phyloP scores from a whole-genome alignment of 2,797 vertebrate species.

The Enteromius paludinosus region DNA sequence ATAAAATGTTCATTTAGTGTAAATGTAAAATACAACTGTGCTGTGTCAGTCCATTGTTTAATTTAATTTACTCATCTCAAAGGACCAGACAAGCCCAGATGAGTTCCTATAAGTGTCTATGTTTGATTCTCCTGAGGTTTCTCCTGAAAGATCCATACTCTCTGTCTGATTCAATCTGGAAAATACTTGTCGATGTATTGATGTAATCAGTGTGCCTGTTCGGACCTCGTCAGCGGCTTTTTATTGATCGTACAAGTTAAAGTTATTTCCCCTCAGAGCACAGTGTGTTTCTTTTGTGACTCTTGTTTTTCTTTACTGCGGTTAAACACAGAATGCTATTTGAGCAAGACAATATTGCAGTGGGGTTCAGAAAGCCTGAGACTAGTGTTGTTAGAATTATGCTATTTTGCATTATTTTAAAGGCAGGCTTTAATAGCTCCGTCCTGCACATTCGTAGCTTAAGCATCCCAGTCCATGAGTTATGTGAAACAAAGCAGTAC shows the following conservation, averaged over 20 bases:
- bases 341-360: neutral
- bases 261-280: slow-evolving; percentile 33
- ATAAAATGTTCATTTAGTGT: neutral
- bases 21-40: neutral
- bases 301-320: slow-evolving; percentile 9
- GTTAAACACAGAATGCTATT: slow-evolving; percentile 8
- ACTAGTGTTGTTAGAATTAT: neutral
- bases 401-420: neutral
- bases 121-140: slow-evolving; percentile 24
- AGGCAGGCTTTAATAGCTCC: too few relatives aligned
- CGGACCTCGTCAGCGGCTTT: slow-evolving; percentile 11
- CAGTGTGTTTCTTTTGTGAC: slow-evolving; percentile 5
- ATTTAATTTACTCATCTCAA: slow-evolving; percentile 25
- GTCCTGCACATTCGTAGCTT: too few relatives aligned
- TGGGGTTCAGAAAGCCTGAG: neutral
- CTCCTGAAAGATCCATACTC: slow-evolving; percentile 28
- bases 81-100: slow-evolving; percentile 17
- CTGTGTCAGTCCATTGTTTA: slow-evolving; percentile 32
- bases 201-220: slow-evolving; percentile 32
- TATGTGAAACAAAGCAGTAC: too few relatives aligned
- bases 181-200: slow-evolving; percentile 44
- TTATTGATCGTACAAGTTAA: slow-evolving; percentile 33
- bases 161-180: slow-evolving; percentile 43
- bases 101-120: slow-evolving; percentile 9
- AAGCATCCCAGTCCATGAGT: too few relatives aligned